A percentile compares a stretch with the other conserved stretches of the same genome.
phyloP scores from a whole-genome alignment of 1,140 invertebrate genomes.

The Psilanteris sp. region DNA sequence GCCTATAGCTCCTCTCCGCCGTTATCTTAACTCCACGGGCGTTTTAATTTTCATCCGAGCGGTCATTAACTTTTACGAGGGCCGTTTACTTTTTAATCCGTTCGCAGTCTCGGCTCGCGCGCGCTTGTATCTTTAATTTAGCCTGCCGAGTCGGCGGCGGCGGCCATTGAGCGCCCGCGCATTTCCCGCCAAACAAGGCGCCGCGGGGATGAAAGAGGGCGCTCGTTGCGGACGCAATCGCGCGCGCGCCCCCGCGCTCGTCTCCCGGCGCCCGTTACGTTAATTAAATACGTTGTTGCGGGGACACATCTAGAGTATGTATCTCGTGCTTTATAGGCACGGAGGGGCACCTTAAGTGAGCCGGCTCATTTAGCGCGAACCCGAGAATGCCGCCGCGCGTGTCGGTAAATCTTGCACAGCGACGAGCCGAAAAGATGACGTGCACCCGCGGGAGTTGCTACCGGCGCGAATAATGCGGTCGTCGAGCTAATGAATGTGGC shows the following conservation, averaged over 20 bases:
- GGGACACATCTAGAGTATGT: slow-evolving; percentile 71
- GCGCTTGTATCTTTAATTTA: slow-evolving; percentile 79
- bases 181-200: slow-evolving; percentile 17
- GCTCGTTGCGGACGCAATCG: slow-evolving; percentile 73
- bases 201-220: neutral
- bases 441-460: slow-evolving; percentile 26
- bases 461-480: slow-evolving; percentile 43
- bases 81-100: slow-evolving; percentile 79
- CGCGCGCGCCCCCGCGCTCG: slow-evolving; percentile 66
- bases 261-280: slow-evolving; percentile 78
- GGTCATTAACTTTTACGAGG: slow-evolving; percentile 78
- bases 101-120: slow-evolving; percentile 71
- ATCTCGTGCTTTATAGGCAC: slow-evolving; percentile 63
- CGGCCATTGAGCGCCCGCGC: slow-evolving; percentile 69
- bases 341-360: slow-evolving; percentile 59
- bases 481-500: slow-evolving; percentile 41
- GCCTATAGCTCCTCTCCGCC: slow-evolving; percentile 31
- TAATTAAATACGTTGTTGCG: slow-evolving; percentile 81
- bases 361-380: slow-evolving; percentile 53
- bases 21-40: slow-evolving; percentile 72
- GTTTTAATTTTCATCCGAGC: slow-evolving; percentile 80
- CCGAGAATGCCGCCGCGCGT: slow-evolving; percentile 27
- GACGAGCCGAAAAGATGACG: slow-evolving; percentile 55
- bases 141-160: slow-evolving; percentile 70
- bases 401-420: slow-evolving; percentile 44